Conservation (phyloP, 2,888 invertebrate genomes). For the Mycalesis mineus region DNA sequence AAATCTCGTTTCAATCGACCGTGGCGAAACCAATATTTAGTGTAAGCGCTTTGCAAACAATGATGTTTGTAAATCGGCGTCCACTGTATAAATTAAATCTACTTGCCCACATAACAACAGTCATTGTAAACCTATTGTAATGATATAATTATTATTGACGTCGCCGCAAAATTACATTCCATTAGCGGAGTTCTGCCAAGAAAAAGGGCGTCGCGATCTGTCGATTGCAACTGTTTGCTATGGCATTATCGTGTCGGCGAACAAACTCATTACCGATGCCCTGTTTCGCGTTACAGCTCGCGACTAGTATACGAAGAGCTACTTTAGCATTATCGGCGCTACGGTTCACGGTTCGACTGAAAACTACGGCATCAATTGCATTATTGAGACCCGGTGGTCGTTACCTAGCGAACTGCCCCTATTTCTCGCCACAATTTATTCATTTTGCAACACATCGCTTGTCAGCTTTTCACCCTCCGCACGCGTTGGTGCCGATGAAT, state of each 20-base stretch:
- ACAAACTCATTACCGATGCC: constrained; percentile 57
- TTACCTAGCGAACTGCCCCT: constrained; percentile 71
- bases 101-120: not conserved
- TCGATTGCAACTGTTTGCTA: constrained; percentile 66
- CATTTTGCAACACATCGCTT: constrained; percentile 75
- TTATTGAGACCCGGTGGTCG: constrained; percentile 64
- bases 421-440: constrained; percentile 76
- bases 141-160: not conserved
- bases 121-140: not conserved
- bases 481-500: constrained; percentile 68
- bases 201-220: constrained; percentile 62
- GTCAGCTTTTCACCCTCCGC: constrained; percentile 67
- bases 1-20: too few relatives aligned
- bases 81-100: not conserved
- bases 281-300: constrained; percentile 53
- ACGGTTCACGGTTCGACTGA: constrained; percentile 32
- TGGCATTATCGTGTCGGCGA: constrained; percentile 70
- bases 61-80: not conserved
- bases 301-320: constrained; percentile 45
- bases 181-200: constrained; percentile 43
- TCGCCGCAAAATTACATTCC: constrained; percentile 36
- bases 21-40: too few relatives aligned
- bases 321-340: constrained; percentile 16
- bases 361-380: constrained; percentile 46
- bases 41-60: too few relatives aligned